These are phyloP conservation scores for Strix occidentalis DNA, from an alignment of 2,797 vertebrate genomes.

Conservation along the genomic window DNA sequence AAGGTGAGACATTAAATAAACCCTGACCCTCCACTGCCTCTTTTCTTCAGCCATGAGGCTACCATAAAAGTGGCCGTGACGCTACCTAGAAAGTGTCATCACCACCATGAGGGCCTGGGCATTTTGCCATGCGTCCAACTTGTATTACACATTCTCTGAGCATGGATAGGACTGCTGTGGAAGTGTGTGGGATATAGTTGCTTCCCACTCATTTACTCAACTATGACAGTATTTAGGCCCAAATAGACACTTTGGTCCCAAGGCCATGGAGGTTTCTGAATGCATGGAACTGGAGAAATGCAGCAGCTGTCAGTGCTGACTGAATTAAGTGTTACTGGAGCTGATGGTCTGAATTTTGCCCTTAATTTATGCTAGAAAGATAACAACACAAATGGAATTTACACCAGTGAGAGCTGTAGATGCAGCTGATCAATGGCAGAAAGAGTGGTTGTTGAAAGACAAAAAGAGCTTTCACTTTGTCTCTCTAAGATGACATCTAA, in stretches of 20 bases:
- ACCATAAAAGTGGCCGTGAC: background rate
- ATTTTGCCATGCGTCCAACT: background rate
- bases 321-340: background rate
- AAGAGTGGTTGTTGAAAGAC: background rate
- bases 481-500: background rate
- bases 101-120: background rate
- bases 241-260: background rate
- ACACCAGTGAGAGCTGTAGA: background rate
- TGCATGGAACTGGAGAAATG: background rate
- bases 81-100: background rate
- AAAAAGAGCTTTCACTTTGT: background rate
- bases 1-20: background rate
- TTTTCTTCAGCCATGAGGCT: background rate
- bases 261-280: background rate
- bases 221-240: background rate
- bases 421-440: background rate
- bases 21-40: background rate
- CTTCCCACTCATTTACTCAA: background rate
- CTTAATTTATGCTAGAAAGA: background rate
- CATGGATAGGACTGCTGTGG: background rate
- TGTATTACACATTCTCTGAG: accelerated
- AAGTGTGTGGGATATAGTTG: background rate
- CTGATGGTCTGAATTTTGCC: background rate
- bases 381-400: background rate
- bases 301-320: background rate